Conservation (phyloP, 2,888 invertebrate genomes). For the Sympetrum striolatum region DNA sequence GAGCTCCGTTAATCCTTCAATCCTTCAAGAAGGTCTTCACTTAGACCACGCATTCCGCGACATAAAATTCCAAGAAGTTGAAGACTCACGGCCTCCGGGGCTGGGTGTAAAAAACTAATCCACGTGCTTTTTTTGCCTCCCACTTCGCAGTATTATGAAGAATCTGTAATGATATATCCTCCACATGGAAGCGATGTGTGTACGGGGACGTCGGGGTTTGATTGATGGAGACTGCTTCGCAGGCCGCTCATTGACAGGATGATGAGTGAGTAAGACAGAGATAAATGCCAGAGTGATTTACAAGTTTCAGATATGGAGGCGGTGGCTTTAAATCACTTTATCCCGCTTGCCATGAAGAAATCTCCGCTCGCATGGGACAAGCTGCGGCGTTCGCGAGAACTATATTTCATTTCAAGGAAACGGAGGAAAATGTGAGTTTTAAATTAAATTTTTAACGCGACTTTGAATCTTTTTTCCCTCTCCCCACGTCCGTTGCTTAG, state of each 20-base stretch:
- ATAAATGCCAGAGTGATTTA: conserved; percentile 30
- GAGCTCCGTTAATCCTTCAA: background rate
- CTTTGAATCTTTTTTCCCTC: background rate
- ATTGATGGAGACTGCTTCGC: conserved; percentile 16
- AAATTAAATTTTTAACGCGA: background rate
- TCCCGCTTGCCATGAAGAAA: conserved; percentile 5
- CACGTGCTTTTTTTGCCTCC: background rate
- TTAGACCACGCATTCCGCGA: background rate
- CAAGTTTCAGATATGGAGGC: conserved; percentile 15
- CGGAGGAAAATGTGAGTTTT: background rate
- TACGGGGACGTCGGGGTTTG: background rate
- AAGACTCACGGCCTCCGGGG: background rate
- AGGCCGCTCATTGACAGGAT: conserved; percentile 29
- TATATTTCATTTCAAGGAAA: background rate
- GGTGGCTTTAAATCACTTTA: conserved; percentile 24
- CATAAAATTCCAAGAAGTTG: background rate
- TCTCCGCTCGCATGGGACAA: background rate
- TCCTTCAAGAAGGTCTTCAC: background rate
- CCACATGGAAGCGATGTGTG: background rate
- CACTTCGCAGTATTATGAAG: background rate
- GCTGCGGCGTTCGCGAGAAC: background rate
- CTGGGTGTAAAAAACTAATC: background rate
- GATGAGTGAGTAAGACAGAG: conserved; percentile 32
- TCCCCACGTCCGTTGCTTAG: background rate
- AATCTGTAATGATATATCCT: background rate